Percentiles rank a stretch among this genome's conserved stretches.
These are phyloP conservation scores for Ips typographus DNA, from an alignment of 1,140 invertebrate genomes.

Conservation along the genomic window DNA sequence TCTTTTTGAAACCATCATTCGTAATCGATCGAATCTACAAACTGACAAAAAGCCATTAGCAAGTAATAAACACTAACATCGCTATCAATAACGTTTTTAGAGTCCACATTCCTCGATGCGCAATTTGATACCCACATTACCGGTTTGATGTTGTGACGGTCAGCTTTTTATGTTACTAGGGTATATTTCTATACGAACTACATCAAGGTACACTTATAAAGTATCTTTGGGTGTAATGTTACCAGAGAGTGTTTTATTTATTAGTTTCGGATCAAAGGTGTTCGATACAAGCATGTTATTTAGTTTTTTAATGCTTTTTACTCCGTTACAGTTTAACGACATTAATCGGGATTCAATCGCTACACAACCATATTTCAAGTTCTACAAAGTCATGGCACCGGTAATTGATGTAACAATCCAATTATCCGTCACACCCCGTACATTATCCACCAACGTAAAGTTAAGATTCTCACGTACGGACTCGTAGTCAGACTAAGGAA, in stretches of 20 bases:
- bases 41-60: conserved; percentile 16
- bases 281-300: too few species aligned
- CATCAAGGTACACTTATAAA: neutral
- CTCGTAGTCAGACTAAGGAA: conserved; percentile 17
- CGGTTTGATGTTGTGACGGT: conserved; percentile 11
- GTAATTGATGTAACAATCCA: conserved; percentile 13
- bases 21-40: conserved; percentile 6
- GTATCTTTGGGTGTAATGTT: neutral
- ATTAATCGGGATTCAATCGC: too few species aligned
- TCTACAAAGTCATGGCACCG: neutral
- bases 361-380: neutral
- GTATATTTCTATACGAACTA: neutral
- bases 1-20: neutral
- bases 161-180: conserved; percentile 12
- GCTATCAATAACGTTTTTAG: conserved; percentile 22
- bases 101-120: conserved; percentile 14
- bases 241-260: neutral
- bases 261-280: too few species aligned
- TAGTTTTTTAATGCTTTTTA: too few species aligned
- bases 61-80: conserved; percentile 20
- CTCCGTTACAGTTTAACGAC: too few species aligned
- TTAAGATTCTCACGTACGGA: conserved; percentile 21
- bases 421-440: conserved; percentile 15
- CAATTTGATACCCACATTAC: conserved; percentile 27
- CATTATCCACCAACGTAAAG: conserved; percentile 24